Evolutionary conservation across 2,888 invertebrate species (phyloP).

Genomic region (Ophioninae sp.): DNA sequence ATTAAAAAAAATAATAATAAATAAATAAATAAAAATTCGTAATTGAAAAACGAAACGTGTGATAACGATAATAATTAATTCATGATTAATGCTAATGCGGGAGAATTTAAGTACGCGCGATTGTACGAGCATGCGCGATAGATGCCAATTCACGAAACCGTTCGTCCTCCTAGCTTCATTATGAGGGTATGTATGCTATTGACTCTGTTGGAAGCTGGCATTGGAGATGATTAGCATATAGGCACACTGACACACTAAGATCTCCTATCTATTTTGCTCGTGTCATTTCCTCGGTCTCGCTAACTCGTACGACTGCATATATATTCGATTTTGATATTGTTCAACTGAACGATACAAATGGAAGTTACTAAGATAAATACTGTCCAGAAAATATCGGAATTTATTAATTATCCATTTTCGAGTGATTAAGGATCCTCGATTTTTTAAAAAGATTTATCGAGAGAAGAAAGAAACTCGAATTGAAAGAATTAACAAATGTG

Average conservation of each 20-base stretch:
- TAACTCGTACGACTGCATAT: conserved; percentile 2
- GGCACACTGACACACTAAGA: conserved; percentile 79
- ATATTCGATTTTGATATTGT: background rate
- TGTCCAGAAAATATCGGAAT: background rate
- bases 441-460: background rate
- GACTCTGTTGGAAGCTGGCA: conserved; percentile 36
- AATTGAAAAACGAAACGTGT: background rate
- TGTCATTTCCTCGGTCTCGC: conserved; percentile 38
- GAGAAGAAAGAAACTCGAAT: background rate
- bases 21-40: background rate
- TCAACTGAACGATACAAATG: background rate
- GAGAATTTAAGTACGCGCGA: background rate
- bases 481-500: no score
- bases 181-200: conserved; percentile 25
- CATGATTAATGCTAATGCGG: conserved; percentile 1
- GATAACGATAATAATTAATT: conserved; percentile 35
- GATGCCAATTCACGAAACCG: conserved; percentile 66
- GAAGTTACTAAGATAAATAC: background rate
- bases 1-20: no score
- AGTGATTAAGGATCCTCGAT: background rate
- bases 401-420: background rate
- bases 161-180: conserved; percentile 60
- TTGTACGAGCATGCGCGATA: conserved; percentile 12
- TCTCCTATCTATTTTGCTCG: conserved; percentile 70
- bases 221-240: conserved; percentile 75